phyloP scores from a whole-genome alignment of 2,113 vertebrate species.

The Dipodomys merriami region DNA sequence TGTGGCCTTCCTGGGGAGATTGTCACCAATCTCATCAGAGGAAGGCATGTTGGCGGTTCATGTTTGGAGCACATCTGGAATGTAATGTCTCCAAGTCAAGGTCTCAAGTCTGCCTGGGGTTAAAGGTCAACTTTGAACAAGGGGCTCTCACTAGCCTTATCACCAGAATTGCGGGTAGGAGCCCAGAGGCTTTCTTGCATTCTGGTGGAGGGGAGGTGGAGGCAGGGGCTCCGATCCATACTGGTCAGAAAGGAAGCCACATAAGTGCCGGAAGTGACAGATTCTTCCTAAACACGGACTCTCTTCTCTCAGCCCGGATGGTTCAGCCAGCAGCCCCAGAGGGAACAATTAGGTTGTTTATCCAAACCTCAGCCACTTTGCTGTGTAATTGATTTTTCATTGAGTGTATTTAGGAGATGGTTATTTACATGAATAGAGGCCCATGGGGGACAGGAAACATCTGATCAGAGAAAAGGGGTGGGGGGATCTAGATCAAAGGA shows the following conservation, averaged over 20 bases:
- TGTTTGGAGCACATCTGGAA: not conserved
- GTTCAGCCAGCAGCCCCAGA: conserved; percentile 72
- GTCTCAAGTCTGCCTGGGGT: not conserved
- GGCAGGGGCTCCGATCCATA: not conserved
- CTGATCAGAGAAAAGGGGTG: conserved; percentile 56
- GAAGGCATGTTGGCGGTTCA: not conserved
- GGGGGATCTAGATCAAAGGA: conserved; percentile 57
- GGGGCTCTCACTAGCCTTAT: not conserved
- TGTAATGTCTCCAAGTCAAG: too few species aligned
- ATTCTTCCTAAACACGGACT: conserved; percentile 30
- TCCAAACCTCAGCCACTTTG: conserved; percentile 79
- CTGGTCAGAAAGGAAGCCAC: not conserved
- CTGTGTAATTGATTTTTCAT: conserved; percentile 82
- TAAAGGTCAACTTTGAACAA: not conserved
- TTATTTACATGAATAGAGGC: conserved; percentile 78
- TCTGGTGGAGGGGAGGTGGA: not conserved
- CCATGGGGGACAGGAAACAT: conserved; percentile 58
- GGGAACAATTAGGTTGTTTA: conserved; percentile 81
- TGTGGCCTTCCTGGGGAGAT: not conserved
- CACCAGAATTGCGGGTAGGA: not conserved
- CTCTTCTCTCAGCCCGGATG: conserved; percentile 39
- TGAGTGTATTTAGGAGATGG: conserved; percentile 78
- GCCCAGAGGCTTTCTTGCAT: not conserved
- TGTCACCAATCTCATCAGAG: not conserved
- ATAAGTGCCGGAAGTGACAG: not conserved